Evolutionary conservation across 2,888 invertebrate species (phyloP).

Genomic region (Eristalinus sepulchralis): DNA sequence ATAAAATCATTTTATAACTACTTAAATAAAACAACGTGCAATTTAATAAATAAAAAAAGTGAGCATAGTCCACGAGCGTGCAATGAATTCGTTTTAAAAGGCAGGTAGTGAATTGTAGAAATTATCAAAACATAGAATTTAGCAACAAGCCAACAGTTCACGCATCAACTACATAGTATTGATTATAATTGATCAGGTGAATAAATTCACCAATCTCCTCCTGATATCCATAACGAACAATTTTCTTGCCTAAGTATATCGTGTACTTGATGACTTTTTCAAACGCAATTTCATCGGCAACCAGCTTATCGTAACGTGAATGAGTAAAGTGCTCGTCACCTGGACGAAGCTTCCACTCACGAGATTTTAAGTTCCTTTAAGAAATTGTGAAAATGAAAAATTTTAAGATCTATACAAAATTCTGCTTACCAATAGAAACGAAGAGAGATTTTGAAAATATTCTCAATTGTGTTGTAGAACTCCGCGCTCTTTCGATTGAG

Average conservation of each 20-base stretch:
- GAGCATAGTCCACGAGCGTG: conserved; percentile 1
- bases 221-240: conserved; percentile 79
- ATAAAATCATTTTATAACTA: conserved; percentile 23
- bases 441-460: conserved; percentile 87
- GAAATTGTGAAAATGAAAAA: neutral
- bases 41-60: neutral
- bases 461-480: conserved; percentile 86
- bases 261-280: conserved; percentile 79
- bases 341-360: conserved; percentile 75
- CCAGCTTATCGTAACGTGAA: conserved; percentile 78
- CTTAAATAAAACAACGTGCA: neutral
- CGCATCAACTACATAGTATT: conserved; percentile 82
- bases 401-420: neutral
- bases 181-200: conserved; percentile 79
- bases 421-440: conserved; percentile 81
- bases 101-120: conserved; percentile 36
- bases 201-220: conserved; percentile 80
- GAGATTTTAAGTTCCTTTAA: conserved; percentile 77
- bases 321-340: conserved; percentile 77
- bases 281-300: conserved; percentile 78
- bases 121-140: neutral
- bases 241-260: conserved; percentile 80
- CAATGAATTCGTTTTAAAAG: conserved; percentile 47
- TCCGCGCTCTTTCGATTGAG: conserved; percentile 87
- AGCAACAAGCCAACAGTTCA: conserved; percentile 83